Evolutionary conservation across 2,888 invertebrate genomes (phyloP).

Genomic region (Xanthorhoe designata): DNA sequence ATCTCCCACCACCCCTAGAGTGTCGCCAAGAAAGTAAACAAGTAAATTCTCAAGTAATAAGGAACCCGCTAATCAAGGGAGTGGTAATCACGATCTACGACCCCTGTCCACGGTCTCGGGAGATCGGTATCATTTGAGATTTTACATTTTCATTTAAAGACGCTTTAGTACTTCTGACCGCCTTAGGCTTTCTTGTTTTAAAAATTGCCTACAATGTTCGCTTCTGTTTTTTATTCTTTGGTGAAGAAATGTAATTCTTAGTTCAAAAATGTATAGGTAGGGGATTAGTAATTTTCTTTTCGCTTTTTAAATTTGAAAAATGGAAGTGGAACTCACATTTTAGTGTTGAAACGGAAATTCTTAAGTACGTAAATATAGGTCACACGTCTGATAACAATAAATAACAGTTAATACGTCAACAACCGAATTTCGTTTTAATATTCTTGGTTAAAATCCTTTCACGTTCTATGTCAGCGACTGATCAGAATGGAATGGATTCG

Average conservation of each 20-base stretch:
- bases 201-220: neutral
- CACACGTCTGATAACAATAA: neutral
- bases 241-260: neutral
- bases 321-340: neutral
- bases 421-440: conserved; percentile 1
- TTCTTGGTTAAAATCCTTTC: conserved; percentile 15
- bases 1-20: conserved; percentile 54
- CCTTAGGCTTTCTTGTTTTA: neutral
- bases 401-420: neutral
- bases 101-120: conserved; percentile 46
- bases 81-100: conserved; percentile 71
- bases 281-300: neutral
- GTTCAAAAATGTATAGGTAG: neutral
- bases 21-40: conserved; percentile 71
- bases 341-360: neutral
- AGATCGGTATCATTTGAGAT: conserved; percentile 38
- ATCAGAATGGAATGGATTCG: conserved; percentile 29
- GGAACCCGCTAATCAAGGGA: conserved; percentile 68
- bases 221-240: neutral
- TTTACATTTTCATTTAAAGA: conserved; percentile 11
- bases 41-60: conserved; percentile 76
- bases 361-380: no score
- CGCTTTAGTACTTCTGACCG: neutral
- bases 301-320: neutral
- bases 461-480: conserved; percentile 21